These are phyloP conservation scores for Clarias gariepinus DNA, from an alignment of 2,113 vertebrate species.

Conservation along the genomic window DNA sequence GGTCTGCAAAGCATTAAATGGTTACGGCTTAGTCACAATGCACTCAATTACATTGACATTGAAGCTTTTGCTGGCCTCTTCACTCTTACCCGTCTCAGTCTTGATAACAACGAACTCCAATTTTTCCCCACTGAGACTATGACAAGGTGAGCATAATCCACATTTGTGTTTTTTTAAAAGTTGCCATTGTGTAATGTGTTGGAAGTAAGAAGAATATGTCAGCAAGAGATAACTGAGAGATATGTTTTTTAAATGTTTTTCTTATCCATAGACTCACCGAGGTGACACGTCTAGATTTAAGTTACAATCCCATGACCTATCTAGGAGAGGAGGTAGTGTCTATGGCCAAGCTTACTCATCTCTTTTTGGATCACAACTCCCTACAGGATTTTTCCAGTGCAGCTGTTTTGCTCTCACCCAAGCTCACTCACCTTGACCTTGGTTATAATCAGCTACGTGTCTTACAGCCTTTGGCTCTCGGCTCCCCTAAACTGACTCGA, in stretches of 20 bases:
- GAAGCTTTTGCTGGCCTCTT: constrained; percentile 89
- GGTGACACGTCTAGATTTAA: constrained; percentile 79
- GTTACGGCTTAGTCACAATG: constrained; percentile 87
- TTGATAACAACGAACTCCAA: constrained; percentile 93
- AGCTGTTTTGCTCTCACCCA: constrained; percentile 78
- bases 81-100: constrained; percentile 81
- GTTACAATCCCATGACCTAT: constrained; percentile 90
- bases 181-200: not conserved
- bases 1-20: constrained; percentile 84
- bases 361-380: constrained; percentile 83
- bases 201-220: not conserved
- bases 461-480: constrained; percentile 77
- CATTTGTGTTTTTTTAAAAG: not conserved
- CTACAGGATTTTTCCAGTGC: constrained; percentile 83
- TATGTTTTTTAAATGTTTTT: not conserved
- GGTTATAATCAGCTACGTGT: constrained; percentile 83
- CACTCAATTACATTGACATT: constrained; percentile 82
- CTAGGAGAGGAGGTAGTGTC: constrained; percentile 81
- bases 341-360: constrained; percentile 83
- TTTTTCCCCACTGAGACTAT: constrained; percentile 83
- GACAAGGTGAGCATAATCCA: constrained; percentile 70
- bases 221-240: not conserved
- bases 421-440: constrained; percentile 81
- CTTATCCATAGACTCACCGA: constrained; percentile 68
- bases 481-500: constrained; percentile 67